Evolutionary conservation across 2,113 vertebrate genomes (phyloP), one percentile per base, ranked within the genome.

Genomic region (Fregata magnificens): DNA sequence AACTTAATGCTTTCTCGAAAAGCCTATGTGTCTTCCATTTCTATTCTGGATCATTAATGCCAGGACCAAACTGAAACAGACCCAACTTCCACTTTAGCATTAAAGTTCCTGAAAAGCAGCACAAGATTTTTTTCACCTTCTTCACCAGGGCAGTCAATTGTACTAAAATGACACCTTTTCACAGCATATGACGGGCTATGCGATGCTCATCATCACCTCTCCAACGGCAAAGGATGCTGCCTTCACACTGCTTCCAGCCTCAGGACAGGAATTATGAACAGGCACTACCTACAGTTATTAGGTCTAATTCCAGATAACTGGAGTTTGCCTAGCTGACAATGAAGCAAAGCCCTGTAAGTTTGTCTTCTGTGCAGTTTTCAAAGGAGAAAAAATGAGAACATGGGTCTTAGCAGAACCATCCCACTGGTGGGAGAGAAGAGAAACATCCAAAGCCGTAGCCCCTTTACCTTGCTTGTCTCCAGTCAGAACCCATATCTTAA

Each of bases 401-500:
- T 17, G 13, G 9, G 5, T 32, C 36, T 38, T 44, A 77, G 20
- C 18, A 71, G 56, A 84, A 61, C 21, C n/a, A 71, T 22, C 29
- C 20, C 40, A 29, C 10, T 1, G 0, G 9, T 11, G 10, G 14
- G 31, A 56, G 10, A 95, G 65, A 74, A 87, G 21, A 79, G 31
- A 70, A 62, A 16, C 6, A 61, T 25, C 16, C 50, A 38, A 49
- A 72, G 7, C 18, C 47, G 34, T 20, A 53, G 16, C 10, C 29
- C 9, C 44, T 94, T 83, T 94, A 99, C 99, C 99, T 98, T 99
- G 99, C 92, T 99, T 99, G 96, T 99, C 99, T 45, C 99, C 99
- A 29, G 99, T 99, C 62, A 99, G 97, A 87, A 99, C 98, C 99
- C 99, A 99, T 73, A 99, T 98, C 97, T 99, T 99, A 91, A 99